Percentiles rank a stretch among this genome's conserved stretches.
Conservation (phyloP, 2,113 vertebrate genomes). For the Tetraodon nigroviridis region DNA sequence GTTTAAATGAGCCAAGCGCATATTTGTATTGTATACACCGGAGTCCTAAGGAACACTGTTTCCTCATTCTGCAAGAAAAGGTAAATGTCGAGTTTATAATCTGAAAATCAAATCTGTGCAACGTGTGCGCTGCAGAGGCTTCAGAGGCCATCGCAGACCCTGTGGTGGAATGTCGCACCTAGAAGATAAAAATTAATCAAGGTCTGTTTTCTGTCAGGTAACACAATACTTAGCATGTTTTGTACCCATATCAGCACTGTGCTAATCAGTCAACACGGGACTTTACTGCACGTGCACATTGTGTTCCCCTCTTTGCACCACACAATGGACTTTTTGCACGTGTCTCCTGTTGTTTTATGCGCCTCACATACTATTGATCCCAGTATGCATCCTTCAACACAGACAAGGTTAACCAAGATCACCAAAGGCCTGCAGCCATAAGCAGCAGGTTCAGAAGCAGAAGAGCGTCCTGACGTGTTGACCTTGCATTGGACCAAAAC, state of each 20-base stretch:
- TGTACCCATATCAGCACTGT: not conserved
- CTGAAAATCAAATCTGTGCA: not conserved
- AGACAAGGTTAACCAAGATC: not conserved
- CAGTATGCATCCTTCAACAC: conserved; percentile 9
- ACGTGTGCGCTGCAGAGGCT: not conserved
- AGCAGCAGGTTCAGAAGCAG: conserved; percentile 15
- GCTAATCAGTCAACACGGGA: conserved; percentile 28
- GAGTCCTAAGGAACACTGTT: not conserved
- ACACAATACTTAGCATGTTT: not conserved
- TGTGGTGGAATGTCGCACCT: conserved; percentile 3
- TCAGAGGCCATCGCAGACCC: no score
- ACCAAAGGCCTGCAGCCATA: conserved; percentile 1
- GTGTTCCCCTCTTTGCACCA: conserved; percentile 11
- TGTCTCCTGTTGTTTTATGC: conserved; percentile 9
- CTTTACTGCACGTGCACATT: no score
- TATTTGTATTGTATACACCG: not conserved
- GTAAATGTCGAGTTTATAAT: not conserved
- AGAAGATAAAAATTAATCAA: conserved; percentile 1
- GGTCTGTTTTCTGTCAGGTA: not conserved
- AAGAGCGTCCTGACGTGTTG: conserved; percentile 9
- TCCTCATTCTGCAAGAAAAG: not conserved
- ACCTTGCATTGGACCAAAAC: not conserved
- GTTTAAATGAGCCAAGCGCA: not conserved
- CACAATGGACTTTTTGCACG: not conserved
- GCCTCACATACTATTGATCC: conserved; percentile 27